Percentiles rank a stretch among this genome's conserved stretches.
Conservation (phyloP, 2,888 invertebrate genomes). For the Cynaeus angustus region DNA sequence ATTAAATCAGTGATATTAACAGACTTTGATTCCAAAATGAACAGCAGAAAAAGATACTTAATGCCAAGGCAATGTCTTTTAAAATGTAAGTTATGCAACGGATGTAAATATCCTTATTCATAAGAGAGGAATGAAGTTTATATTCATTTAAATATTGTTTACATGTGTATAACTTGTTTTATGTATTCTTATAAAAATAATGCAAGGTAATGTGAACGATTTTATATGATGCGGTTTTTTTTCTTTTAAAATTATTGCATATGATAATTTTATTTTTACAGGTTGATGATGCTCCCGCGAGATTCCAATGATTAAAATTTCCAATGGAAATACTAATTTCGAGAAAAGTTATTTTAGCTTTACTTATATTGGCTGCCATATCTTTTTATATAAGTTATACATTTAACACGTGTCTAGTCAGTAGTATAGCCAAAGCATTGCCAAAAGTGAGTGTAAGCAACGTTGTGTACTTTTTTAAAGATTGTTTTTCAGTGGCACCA, state of each 20-base stretch:
- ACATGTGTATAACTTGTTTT: too few species aligned
- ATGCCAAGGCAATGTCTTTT: not conserved
- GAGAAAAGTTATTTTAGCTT: conserved; percentile 66
- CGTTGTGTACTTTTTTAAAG: not conserved
- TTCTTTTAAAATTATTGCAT: too few species aligned
- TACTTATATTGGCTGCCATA: conserved; percentile 70
- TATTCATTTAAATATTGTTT: not conserved
- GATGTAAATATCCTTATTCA: not conserved
- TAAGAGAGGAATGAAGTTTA: not conserved
- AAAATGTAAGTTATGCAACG: conserved; percentile 19
- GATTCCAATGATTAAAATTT: not conserved
- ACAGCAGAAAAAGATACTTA: not conserved
- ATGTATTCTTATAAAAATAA: too few species aligned
- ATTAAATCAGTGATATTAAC: conserved; percentile 20
- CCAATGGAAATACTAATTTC: conserved; percentile 67
- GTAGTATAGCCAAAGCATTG: conserved; percentile 74
- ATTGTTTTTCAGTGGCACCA: conserved; percentile 71
- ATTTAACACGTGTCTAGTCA: conserved; percentile 76
- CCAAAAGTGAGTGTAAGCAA: conserved; percentile 71
- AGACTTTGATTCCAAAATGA: not conserved
- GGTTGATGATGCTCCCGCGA: conserved; percentile 7
- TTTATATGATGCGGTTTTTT: too few species aligned
- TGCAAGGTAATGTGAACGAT: too few species aligned
- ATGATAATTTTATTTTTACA: too few species aligned
- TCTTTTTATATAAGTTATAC: conserved; percentile 76